Conservation (phyloP, 2,888 invertebrate species). For the Herminia tarsipennalis region DNA sequence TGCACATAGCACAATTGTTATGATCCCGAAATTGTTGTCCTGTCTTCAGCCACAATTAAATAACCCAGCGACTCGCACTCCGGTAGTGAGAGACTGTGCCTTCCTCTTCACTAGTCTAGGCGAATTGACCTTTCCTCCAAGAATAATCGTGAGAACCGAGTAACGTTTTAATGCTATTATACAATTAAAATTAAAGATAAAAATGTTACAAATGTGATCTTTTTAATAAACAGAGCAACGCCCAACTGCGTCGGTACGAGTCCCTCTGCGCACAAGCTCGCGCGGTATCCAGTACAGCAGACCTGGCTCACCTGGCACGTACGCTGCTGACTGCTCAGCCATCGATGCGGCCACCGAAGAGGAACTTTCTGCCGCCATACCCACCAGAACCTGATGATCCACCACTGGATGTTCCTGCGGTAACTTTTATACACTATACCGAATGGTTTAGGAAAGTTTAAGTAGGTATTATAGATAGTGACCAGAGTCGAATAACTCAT, state of each 20-base stretch:
- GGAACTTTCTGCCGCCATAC: conserved; percentile 86
- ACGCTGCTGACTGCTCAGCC: conserved; percentile 90
- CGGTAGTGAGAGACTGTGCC: no score
- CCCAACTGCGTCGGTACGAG: conserved; percentile 94
- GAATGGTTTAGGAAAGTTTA: neutral
- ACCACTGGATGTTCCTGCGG: conserved; percentile 76
- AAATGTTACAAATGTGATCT: neutral
- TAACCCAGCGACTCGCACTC: no score
- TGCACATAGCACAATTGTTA: no score
- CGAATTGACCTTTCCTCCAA: no score
- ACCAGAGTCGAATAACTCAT: no score
- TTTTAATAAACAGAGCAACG: conserved; percentile 87
- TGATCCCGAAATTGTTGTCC: no score
- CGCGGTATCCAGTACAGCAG: conserved; percentile 89
- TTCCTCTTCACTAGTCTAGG: no score
- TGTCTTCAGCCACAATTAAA: no score
- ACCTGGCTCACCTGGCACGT: conserved; percentile 92
- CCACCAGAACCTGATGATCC: conserved; percentile 80
- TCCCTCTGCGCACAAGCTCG: conserved; percentile 91
- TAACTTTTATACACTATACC: conserved; percentile 34
- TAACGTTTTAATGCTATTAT: no score
- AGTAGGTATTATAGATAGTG: no score
- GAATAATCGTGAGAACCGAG: no score
- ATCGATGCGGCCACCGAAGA: conserved; percentile 88
- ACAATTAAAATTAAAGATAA: neutral